Base-by-base conservation (phyloP, 1,140 invertebrate species). In the Paraescarpia echinospica region DNA sequence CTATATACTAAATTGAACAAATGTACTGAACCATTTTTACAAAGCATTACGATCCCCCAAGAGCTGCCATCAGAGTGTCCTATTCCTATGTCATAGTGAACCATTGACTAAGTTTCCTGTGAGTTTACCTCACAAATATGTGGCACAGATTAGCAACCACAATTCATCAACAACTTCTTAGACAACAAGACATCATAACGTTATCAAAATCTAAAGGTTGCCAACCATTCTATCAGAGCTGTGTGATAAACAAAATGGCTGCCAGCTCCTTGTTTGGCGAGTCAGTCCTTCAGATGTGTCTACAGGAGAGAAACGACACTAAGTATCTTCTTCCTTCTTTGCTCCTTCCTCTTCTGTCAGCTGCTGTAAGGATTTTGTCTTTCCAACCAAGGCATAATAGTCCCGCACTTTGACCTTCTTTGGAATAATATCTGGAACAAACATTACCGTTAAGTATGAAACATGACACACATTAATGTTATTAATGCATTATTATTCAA, bases 361-460 rank as follows among this genome's bases (percentile, higher is more conserved):
- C 59, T 77, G 59, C 59, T 77, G 59, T 77, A 92, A 34, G 33
- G 77, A 88, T 92, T 92, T 89, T 92, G 34, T 77, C 41, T 92
- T 92, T 27, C 89, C 77, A 22, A 92, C 31, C 92, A 93, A 51
- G 34, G 59, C 92, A 89, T 94, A 93, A 93, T 94, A 95, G 22
- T 95, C 95, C 48, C 93, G 94, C 22, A 93, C 94, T 93, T 95
- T 95, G n/a, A 95, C 95, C 91, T 95, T 95, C 35, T 93, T 93
- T 89, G 95, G 95, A 94, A 95, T 95, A 34, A 95, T 95, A 92
- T 95, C 95, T 95, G 94, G 8, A 92, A 92, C 22, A 33, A 91
- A 94, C 59, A 77, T 77, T 77, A 77, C 22, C 27, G 48, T 77
- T 27, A 77, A 77, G 27, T 27, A 77, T 31, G 27, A 77, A 77